Conservation (phyloP, 2,113 vertebrate genomes). For the Lagopus leucura region DNA sequence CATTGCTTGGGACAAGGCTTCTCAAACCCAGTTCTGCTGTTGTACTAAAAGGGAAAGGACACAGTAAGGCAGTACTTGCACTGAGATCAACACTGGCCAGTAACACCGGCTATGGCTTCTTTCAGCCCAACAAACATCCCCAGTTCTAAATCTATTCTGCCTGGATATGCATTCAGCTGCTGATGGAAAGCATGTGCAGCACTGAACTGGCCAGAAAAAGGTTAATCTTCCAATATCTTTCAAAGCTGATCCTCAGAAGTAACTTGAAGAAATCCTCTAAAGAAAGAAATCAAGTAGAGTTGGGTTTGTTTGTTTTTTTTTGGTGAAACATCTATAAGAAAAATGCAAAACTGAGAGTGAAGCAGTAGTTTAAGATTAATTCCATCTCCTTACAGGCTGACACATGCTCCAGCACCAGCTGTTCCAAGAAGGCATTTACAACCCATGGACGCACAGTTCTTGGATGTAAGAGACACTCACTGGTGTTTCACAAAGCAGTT, state of each 20-base stretch:
- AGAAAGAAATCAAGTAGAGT: background rate
- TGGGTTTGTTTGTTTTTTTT: background rate
- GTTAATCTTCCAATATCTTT: background rate
- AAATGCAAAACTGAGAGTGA: background rate
- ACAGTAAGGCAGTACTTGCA: background rate
- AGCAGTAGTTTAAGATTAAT: background rate
- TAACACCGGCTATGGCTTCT: background rate
- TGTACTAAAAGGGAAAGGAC: background rate
- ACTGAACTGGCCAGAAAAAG: background rate
- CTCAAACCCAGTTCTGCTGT: background rate
- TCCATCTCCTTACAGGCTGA: background rate
- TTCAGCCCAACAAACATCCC: background rate
- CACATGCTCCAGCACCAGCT: background rate
- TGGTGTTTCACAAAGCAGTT: background rate
- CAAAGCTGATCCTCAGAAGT: background rate
- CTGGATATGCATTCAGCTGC: background rate
- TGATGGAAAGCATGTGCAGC: background rate
- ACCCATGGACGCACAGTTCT: background rate
- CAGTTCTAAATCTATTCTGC: background rate
- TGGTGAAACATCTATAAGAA: background rate
- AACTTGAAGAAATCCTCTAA: background rate
- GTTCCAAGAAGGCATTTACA: background rate
- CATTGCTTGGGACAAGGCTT: background rate
- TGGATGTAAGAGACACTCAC: background rate
- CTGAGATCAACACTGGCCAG: background rate